Evolutionary conservation across 2,113 vertebrate genomes (phyloP).

Genomic region (Phylloscopus whistleri): DNA sequence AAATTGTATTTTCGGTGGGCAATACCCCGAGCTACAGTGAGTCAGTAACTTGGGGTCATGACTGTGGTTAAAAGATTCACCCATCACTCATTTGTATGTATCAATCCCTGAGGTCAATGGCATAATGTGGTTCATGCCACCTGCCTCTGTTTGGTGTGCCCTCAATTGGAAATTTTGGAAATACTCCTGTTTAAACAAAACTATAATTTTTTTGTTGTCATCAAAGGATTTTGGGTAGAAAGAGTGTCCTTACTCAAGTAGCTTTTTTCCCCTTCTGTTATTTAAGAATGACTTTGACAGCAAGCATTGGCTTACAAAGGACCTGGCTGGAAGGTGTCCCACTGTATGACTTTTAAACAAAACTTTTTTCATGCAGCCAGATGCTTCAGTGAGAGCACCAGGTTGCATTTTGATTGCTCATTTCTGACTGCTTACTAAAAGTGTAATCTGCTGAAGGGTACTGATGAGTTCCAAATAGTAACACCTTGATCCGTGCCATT

Average conservation of each 20-base stretch:
- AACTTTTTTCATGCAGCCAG: neutral
- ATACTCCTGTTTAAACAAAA: neutral
- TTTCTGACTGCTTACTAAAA: neutral
- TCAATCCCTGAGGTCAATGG: neutral
- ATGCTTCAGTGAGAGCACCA: neutral
- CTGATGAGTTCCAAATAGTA: neutral
- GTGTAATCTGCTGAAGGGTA: neutral
- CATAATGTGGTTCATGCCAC: neutral
- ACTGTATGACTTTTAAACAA: neutral
- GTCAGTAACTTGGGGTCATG: neutral
- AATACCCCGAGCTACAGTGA: neutral
- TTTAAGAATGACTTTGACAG: neutral
- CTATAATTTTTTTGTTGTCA: neutral
- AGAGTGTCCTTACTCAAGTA: neutral
- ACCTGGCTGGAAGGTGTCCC: neutral
- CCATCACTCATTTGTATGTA: neutral
- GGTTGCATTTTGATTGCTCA: neutral
- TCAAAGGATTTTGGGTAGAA: neutral
- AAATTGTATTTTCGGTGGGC: neutral
- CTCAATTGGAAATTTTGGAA: neutral
- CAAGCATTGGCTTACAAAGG: neutral
- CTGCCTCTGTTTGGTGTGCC: neutral
- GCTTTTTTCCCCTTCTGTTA: fast-evolving
- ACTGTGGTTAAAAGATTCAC: neutral
- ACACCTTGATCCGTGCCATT: neutral